A percentile compares a stretch with the other conserved stretches of the same genome.
These are phyloP conservation scores for Decapterus maruadsi DNA, from an alignment of 2,797 vertebrate species.

Conservation along the genomic window DNA sequence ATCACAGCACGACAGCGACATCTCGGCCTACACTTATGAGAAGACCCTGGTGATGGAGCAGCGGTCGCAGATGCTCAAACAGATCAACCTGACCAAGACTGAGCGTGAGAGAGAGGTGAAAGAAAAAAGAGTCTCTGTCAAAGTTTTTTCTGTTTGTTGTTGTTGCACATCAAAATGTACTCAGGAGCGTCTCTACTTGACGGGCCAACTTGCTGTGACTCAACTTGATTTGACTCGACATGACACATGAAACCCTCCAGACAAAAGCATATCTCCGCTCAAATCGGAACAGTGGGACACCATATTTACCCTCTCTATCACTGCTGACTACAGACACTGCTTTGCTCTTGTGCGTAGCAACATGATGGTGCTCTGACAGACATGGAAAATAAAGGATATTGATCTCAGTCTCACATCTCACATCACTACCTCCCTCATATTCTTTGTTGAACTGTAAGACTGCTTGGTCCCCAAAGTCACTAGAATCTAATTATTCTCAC, in stretches of 20 bases:
- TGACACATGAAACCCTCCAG: conserved; percentile 61
- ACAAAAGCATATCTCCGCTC: conserved; percentile 52
- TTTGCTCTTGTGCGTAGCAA: conserved; percentile 30
- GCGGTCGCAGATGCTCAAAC: conserved; percentile 96
- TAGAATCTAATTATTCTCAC: conserved; percentile 7
- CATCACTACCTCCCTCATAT: conserved; percentile 4
- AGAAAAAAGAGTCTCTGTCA: conserved; percentile 9
- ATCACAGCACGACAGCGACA: conserved; percentile 94
- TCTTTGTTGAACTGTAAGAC: conserved; percentile 15
- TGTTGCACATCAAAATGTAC: conserved; percentile 22
- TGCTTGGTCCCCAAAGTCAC: background rate
- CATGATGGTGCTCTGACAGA: conserved; percentile 41
- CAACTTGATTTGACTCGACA: conserved; percentile 40
- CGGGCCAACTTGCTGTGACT: conserved; percentile 34
- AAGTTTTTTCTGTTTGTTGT: conserved; percentile 27
- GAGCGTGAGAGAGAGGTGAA: conserved; percentile 96
- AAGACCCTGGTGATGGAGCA: conserved; percentile 99
- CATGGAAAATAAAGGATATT: conserved; percentile 32
- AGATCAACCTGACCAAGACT: conserved; percentile 97
- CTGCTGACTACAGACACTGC: conserved; percentile 25
- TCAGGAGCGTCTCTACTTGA: conserved; percentile 58
- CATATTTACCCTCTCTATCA: conserved; percentile 58
- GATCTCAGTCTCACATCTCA: conserved; percentile 23
- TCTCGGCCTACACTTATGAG: conserved; percentile 98
- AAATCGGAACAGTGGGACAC: conserved; percentile 53